phyloP scores from a whole-genome alignment of 2,797 vertebrate genomes.

The Rhinogobio ventralis region DNA sequence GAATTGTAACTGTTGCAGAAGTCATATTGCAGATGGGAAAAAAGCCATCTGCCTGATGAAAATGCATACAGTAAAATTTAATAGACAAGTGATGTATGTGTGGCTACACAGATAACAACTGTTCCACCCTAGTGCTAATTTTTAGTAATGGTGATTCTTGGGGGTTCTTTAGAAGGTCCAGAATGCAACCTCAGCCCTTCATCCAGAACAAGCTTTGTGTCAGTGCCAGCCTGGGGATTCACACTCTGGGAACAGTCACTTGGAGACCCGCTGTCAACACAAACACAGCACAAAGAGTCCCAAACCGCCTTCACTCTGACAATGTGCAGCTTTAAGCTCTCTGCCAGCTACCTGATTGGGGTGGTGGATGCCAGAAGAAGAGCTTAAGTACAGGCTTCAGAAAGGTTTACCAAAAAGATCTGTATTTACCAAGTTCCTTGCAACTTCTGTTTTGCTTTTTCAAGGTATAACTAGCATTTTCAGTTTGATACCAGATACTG shows the following conservation, averaged over 20 bases:
- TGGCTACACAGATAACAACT: neutral
- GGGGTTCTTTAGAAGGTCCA: slow-evolving; percentile 29
- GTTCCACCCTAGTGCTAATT: neutral
- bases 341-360: slow-evolving; percentile 71
- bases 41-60: neutral
- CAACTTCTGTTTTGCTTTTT: slow-evolving; percentile 36
- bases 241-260: slow-evolving; percentile 60
- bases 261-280: slow-evolving; percentile 61
- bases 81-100: neutral
- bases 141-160: slow-evolving; percentile 5
- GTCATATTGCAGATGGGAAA: neutral
- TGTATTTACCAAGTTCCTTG: slow-evolving; percentile 43
- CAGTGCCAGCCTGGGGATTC: slow-evolving; percentile 60
- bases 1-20: neutral
- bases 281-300: slow-evolving; percentile 62
- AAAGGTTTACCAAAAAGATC: slow-evolving; percentile 54
- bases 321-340: slow-evolving; percentile 62
- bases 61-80: neutral
- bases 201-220: slow-evolving; percentile 60
- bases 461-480: neutral
- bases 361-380: slow-evolving; percentile 55
- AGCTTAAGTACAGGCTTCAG: slow-evolving; percentile 49
- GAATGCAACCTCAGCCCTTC: slow-evolving; percentile 42
- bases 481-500: neutral
- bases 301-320: slow-evolving; percentile 65